Evolutionary conservation across 2,888 invertebrate genomes (phyloP), one percentile per base, ranked within the genome.

Genomic region (Orchesellides sinensis): DNA sequence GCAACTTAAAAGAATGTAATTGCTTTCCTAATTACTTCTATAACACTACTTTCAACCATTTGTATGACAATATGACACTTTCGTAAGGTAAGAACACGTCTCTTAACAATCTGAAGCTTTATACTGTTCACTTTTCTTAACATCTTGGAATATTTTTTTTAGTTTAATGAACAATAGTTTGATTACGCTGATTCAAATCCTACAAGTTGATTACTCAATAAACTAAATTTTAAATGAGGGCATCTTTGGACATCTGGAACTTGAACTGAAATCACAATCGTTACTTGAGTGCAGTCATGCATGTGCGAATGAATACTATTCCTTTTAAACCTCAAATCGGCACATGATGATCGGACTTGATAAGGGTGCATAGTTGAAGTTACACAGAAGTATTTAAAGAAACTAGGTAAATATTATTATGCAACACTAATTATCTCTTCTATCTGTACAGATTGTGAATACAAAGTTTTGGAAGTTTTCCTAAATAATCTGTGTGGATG

Each of bases 361-460:
- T 52, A n/a, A 73, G 25, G 68, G 73, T 73, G 73, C 73, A 80
- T 80, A 80, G 80, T 52, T 70, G 40, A 78, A 47, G 78, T 70
- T 61, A 59, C 59, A 77, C 27, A 59, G 40, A 72, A 61, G 61
- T 45, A 72, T 40, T 5, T 40, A 40, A 40, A 40, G 14, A 14
- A 10, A 40, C 40, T 40, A n/a, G n/a, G 2, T 40, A 40, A 40
- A 2, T 40, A 40, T 32, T 32, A 6, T 32, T 32, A 32, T 32
- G 10, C 10, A 40, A 40, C 2, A 29, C 17, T 52, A 54, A 65
- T n/a, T n/a, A 45, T 61, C 35, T 17, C n/a, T 3, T 29, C 56
- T 78, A 56, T 45, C 79, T 79, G 79, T 79, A 79, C 72, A 79
- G 79, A 79, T 72, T 79, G 63, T 79, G 70, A 72, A 79, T 79